A percentile compares a stretch with the other conserved stretches of the same genome.
phyloP scores from a whole-genome alignment of 1,140 invertebrate species.

The Saccostrea cuccullata region DNA sequence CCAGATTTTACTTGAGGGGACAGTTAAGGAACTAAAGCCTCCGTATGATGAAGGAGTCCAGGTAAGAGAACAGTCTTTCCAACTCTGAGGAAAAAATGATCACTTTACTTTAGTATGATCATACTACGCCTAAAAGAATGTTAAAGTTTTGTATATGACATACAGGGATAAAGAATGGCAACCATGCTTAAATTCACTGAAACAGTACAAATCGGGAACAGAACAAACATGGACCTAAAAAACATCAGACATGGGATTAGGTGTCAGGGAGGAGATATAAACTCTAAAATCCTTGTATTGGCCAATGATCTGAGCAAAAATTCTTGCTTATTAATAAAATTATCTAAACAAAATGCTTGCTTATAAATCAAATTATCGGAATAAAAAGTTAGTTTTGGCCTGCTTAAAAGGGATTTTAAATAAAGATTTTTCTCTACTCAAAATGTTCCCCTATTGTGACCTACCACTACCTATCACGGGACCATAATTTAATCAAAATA shows the following conservation, averaged over 20 bases:
- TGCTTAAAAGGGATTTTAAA: too few species aligned
- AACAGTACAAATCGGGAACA: too few species aligned
- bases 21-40: neutral
- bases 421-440: neutral
- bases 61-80: neutral
- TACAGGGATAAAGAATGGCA: too few species aligned
- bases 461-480: neutral
- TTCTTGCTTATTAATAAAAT: neutral
- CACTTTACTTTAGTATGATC: too few species aligned
- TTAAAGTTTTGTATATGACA: neutral
- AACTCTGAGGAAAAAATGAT: neutral
- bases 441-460: neutral
- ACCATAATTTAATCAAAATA: neutral
- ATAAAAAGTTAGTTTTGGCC: neutral
- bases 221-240: too few species aligned
- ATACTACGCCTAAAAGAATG: too few species aligned
- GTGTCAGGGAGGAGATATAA: too few species aligned
- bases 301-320: neutral
- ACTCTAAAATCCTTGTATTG: neutral
- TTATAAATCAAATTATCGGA: neutral
- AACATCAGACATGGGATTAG: too few species aligned
- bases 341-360: neutral
- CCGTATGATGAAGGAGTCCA: neutral
- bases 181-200: too few species aligned
- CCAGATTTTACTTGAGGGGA: neutral